Conservation (phyloP, 2,888 invertebrate species). For the Limnephilus marmoratus region DNA sequence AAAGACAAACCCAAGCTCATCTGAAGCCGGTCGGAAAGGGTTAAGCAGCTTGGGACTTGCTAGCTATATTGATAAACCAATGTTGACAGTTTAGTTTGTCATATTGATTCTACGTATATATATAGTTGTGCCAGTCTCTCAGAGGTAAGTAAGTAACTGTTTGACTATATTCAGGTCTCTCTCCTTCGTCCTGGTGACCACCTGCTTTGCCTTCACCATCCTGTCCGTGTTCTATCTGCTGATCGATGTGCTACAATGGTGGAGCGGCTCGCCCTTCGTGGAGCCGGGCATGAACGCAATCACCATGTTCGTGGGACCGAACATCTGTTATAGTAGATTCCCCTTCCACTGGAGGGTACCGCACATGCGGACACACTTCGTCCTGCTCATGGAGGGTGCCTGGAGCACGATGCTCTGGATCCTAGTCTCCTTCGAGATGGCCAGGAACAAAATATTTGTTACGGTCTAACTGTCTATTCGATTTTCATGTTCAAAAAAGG, state of each 20-base stretch:
- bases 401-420: conserved; percentile 94
- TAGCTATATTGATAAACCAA: no score
- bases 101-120: no score
- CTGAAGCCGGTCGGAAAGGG: no score
- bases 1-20: no score
- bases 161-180: conserved; percentile 83
- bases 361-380: conserved; percentile 84
- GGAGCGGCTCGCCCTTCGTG: conserved; percentile 92
- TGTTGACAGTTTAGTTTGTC: no score
- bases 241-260: conserved; percentile 84
- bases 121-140: no score
- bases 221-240: conserved; percentile 86
- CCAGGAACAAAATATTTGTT: conserved; percentile 85
- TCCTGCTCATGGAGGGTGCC: conserved; percentile 83
- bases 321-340: conserved; percentile 84
- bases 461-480: conserved; percentile 73
- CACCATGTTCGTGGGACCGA: conserved; percentile 91
- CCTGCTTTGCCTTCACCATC: conserved; percentile 85
- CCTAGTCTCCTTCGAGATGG: conserved; percentile 86
- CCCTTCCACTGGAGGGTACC: conserved; percentile 89
- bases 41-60: no score
- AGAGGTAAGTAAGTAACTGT: not conserved
- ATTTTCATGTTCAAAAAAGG: no score
- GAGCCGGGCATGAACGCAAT: conserved; percentile 96
- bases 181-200: conserved; percentile 91